A percentile compares a stretch with the other conserved stretches of the same genome.
These are phyloP conservation scores for Actinemys pallida DNA, from an alignment of 2,113 vertebrate genomes.

Conservation along the genomic window DNA sequence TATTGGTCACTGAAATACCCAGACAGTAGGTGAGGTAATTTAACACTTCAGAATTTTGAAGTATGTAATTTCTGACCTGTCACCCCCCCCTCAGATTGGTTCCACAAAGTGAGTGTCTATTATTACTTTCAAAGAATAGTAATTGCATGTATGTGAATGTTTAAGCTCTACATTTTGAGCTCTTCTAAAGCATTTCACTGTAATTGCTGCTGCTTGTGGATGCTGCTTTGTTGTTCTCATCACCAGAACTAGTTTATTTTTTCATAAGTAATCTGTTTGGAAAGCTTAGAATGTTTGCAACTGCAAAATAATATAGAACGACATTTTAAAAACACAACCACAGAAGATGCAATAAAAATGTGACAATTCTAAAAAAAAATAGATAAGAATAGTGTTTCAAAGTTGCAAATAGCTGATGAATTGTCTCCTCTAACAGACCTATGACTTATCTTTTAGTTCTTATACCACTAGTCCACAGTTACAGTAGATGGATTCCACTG, in stretches of 20 bases:
- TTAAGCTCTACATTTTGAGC: background rate
- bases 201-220: background rate
- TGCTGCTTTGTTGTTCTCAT: background rate
- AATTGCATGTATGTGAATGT: background rate
- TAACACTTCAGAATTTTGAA: background rate
- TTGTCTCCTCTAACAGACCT: background rate
- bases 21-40: background rate
- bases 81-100: background rate
- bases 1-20: background rate
- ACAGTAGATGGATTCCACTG: conserved; percentile 40
- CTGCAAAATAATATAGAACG: conserved; percentile 48
- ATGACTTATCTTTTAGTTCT: background rate
- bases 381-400: no score
- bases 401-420: background rate
- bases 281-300: background rate
- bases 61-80: conserved; percentile 18
- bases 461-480: background rate
- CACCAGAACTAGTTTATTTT: background rate
- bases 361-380: rapidly evolving
- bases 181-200: background rate
- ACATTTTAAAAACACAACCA: conserved; percentile 7
- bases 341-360: conserved; percentile 18
- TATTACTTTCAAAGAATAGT: background rate
- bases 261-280: background rate
- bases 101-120: conserved; percentile 6